Percentiles rank a stretch among this genome's conserved stretches.
phyloP scores from a whole-genome alignment of 2,888 invertebrate species.

The Cancer borealis region DNA sequence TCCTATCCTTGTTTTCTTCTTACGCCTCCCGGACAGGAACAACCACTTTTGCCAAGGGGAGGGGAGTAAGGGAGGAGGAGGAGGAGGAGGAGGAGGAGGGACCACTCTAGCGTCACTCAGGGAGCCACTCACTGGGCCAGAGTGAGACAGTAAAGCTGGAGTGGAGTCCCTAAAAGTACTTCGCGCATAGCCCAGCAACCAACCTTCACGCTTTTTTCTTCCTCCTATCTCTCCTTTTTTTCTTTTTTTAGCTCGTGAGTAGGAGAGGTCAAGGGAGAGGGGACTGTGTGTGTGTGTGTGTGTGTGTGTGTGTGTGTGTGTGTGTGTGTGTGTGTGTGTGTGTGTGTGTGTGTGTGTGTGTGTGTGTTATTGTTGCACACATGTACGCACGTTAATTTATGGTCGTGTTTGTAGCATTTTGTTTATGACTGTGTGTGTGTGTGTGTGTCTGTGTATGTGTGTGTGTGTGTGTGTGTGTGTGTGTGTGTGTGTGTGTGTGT shows the following conservation, averaged over 20 bases:
- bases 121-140: background rate
- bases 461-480: constrained; percentile 43
- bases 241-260: background rate
- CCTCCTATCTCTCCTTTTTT: no score
- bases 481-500: constrained; percentile 27
- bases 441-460: background rate
- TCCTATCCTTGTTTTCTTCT: background rate
- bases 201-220: background rate
- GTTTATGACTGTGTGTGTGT: constrained; percentile 33
- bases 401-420: background rate
- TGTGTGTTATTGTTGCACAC: background rate
- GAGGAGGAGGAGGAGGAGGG: background rate
- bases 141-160: background rate
- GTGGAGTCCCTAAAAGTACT: background rate
- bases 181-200: background rate
- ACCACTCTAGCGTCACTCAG: background rate
- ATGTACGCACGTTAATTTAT: background rate
- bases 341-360: constrained; percentile 42
- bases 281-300: background rate
- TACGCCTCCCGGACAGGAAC: background rate
- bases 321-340: constrained; percentile 20
- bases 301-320: constrained; percentile 20
- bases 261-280: background rate
- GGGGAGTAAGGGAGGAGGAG: background rate
- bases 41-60: background rate